Evolutionary conservation across 2,888 invertebrate genomes (phyloP).

Genomic region (Dastarcus helophoroides): DNA sequence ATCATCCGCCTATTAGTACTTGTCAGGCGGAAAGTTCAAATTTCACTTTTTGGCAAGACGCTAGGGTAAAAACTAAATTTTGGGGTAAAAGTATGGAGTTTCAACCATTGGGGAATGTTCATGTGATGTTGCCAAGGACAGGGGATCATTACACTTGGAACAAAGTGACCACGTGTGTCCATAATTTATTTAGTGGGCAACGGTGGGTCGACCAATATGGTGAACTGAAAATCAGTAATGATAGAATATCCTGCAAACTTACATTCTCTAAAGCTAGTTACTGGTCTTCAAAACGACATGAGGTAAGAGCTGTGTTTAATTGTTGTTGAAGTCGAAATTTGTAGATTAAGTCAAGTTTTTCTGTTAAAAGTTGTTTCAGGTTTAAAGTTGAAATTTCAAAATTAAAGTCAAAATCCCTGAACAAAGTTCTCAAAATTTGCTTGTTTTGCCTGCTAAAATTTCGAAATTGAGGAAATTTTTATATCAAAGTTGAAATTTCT

Average conservation of each 20-base stretch:
- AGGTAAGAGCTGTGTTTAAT: too few relatives aligned
- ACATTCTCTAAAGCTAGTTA: conserved; percentile 71
- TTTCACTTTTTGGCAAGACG: conserved; percentile 75
- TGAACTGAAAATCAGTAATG: conserved; percentile 58
- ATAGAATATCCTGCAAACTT: conserved; percentile 59
- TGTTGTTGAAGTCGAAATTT: too few relatives aligned
- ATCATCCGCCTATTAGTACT: conserved; percentile 75
- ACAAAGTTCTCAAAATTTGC: too few relatives aligned
- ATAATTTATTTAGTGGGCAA: conserved; percentile 72
- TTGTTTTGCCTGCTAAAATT: too few relatives aligned
- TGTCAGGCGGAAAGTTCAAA: conserved; percentile 67
- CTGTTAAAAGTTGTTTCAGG: too few relatives aligned
- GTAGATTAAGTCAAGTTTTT: too few relatives aligned
- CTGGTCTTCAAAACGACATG: conserved; percentile 68
- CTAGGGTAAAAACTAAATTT: conserved; percentile 75
- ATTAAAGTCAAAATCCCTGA: too few relatives aligned
- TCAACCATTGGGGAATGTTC: conserved; percentile 63
- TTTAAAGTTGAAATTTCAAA: too few relatives aligned
- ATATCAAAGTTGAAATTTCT: too few relatives aligned
- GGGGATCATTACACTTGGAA: conserved; percentile 67
- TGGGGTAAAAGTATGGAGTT: conserved; percentile 89
- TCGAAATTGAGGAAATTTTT: too few relatives aligned
- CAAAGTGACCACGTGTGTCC: conserved; percentile 76
- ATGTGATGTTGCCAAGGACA: conserved; percentile 49
- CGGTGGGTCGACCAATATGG: conserved; percentile 83